Percentiles rank a stretch among this genome's conserved stretches.
phyloP scores from a whole-genome alignment of 2,888 invertebrate genomes.

The Acheta domesticus region DNA sequence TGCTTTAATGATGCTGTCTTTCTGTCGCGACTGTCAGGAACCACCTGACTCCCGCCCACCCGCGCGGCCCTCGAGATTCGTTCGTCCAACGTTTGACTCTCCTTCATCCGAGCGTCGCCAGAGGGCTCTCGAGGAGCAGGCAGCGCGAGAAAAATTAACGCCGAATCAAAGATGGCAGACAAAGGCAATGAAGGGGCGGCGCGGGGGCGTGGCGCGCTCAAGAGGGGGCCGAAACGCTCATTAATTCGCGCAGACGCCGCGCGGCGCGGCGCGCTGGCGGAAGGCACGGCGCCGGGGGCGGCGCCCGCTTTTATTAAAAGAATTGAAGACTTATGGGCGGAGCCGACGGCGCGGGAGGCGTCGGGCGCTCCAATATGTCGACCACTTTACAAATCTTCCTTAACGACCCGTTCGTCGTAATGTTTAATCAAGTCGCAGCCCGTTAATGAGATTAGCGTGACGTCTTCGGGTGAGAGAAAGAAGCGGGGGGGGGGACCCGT shows the following conservation, averaged over 20 bases:
- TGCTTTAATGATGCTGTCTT: no score
- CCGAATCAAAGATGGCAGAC: background rate
- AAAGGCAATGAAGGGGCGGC: background rate
- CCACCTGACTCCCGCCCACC: no score
- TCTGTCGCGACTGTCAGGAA: no score
- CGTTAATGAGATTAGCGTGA: slow-evolving; percentile 34
- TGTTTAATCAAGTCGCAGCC: slow-evolving; percentile 29
- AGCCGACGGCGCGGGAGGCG: background rate
- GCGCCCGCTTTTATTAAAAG: slow-evolving; percentile 50
- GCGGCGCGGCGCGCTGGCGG: no score
- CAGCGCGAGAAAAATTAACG: no score
- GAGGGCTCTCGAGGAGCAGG: no score
- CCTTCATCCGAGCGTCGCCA: no score
- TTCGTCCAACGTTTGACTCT: no score
- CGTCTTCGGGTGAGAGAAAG: slow-evolving; percentile 4
- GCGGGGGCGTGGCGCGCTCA: no score
- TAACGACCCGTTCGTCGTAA: slow-evolving; percentile 24
- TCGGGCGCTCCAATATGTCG: slow-evolving; percentile 27
- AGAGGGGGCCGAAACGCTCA: slow-evolving; percentile 41
- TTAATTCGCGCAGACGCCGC: slow-evolving; percentile 46
- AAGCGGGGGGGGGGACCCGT: background rate
- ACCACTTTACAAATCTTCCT: slow-evolving; percentile 32
- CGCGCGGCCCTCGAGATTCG: no score
- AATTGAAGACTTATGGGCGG: slow-evolving; percentile 54
- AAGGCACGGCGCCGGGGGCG: no score